Conservation (phyloP, 2,888 invertebrate genomes). For the Drosophila imparisetae region DNA sequence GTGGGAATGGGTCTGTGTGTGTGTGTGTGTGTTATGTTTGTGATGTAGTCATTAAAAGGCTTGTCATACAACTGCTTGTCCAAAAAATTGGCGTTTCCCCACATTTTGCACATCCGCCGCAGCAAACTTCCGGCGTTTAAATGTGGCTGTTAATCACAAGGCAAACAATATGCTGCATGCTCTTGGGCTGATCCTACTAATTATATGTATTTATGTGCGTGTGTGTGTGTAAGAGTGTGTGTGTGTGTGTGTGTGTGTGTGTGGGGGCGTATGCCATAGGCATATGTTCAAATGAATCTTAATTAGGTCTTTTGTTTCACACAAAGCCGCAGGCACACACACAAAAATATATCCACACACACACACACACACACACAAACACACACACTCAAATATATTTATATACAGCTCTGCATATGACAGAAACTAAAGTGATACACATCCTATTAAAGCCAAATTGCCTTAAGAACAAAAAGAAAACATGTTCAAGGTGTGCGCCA, state of each 20-base stretch:
- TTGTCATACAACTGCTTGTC: constrained; percentile 51
- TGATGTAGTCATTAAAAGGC: constrained; percentile 67
- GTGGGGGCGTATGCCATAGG: constrained; percentile 17
- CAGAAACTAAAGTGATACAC: constrained; percentile 28
- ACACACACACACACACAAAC: not conserved
- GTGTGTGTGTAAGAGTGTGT: not conserved
- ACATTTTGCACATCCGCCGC: constrained; percentile 22
- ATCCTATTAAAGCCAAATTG: constrained; percentile 20
- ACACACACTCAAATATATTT: not conserved
- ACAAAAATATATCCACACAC: not conserved
- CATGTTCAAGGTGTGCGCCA: constrained; percentile 6
- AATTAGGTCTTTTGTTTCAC: constrained; percentile 59
- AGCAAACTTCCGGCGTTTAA: constrained; percentile 38
- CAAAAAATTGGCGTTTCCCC: constrained; percentile 7
- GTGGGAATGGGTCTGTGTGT: not conserved
- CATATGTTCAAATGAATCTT: constrained; percentile 68
- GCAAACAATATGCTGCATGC: constrained; percentile 73
- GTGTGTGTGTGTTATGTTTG: constrained; percentile 12
- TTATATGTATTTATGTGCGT: constrained; percentile 45
- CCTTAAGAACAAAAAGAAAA: not conserved
- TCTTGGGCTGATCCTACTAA: constrained; percentile 61
- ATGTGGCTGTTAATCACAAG: constrained; percentile 72
- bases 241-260: not conserved
- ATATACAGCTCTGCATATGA: constrained; percentile 11
- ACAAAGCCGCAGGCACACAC: constrained; percentile 58